Evolutionary conservation across 1,140 invertebrate genomes (phyloP), one percentile per base, ranked within the genome.

Genomic region (Bombyx mori): DNA sequence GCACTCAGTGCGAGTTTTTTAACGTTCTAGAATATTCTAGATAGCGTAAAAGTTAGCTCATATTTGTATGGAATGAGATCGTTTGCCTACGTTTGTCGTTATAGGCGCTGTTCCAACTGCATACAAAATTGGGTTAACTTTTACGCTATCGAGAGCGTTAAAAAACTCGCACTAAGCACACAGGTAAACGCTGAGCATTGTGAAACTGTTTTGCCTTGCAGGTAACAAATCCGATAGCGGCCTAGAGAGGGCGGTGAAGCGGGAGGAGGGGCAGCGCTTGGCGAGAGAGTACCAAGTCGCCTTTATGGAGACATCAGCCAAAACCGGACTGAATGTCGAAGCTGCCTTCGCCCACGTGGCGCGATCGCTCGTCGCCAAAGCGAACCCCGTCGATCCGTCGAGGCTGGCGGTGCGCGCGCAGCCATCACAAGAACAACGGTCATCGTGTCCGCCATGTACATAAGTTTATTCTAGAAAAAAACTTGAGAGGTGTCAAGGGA

Each of bases 241-340:
- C 9, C 87, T 90, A 52, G 94, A 96, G 58, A 89, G 95, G 45
- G 89, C 92, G 61, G 92, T 96, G 62, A 90, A 92, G 78, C 89
- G 91, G 66, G 94, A 96, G 85, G 94, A 96, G 73, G 94, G 95
- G 6, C 93, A 95, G 75, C 90, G 94, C 63, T 86, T 95, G 69
- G 94, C 94, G 43, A 89, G 92, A 74, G 94, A 95, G 86, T 94
- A 96, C 81, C 92, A 92, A 82, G 94, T 96, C 51, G 90, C 94
- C 56, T 96, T 96, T 88, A 94, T 95, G 93, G 94, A 96, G 89
- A 95, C 94, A 48, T 95, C 94, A 18, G 94, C 94, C 44, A 95
- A 95, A 89, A 95, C 93, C 71, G 94, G 94, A 68, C 90, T 94
- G 68, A 95, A 96, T 76, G 94, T 96, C 58, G 94, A 95, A 80